These are phyloP conservation scores for Monodelphis domestica DNA, from an alignment of 2,797 vertebrate species.

Conservation along the genomic window DNA sequence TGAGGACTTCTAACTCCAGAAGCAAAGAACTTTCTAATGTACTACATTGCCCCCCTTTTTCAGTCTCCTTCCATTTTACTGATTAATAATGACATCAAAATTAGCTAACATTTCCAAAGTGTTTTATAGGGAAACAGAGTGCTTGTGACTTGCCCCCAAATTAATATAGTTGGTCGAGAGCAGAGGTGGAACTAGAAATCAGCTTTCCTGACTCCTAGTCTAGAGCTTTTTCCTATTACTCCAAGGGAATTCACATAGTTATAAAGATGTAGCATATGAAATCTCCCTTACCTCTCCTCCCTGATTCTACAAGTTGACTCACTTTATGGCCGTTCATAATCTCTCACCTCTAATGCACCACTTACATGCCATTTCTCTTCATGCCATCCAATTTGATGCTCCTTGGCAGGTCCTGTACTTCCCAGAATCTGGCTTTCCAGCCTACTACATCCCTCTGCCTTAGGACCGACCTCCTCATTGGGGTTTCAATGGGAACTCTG, in stretches of 20 bases:
- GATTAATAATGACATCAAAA: not conserved
- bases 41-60: not conserved
- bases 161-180: slow-evolving; percentile 57
- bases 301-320: not conserved
- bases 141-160: slow-evolving; percentile 26
- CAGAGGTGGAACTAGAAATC: not conserved
- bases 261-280: slow-evolving; percentile 53
- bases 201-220: not conserved
- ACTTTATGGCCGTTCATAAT: not conserved
- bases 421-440: not conserved
- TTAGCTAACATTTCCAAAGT: not conserved
- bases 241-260: slow-evolving; percentile 55
- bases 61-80: not conserved
- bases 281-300: not conserved
- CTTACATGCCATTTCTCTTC: not conserved
- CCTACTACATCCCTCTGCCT: not conserved
- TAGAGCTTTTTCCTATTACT: not conserved
- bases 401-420: not conserved
- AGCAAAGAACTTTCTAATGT: not conserved
- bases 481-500: not conserved
- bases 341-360: not conserved
- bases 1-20: not conserved
- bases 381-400: not conserved
- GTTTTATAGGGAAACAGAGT: slow-evolving; percentile 56
- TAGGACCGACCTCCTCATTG: not conserved